phyloP scores from a whole-genome alignment of 2,888 invertebrate species.

The Mimachlamys varia region DNA sequence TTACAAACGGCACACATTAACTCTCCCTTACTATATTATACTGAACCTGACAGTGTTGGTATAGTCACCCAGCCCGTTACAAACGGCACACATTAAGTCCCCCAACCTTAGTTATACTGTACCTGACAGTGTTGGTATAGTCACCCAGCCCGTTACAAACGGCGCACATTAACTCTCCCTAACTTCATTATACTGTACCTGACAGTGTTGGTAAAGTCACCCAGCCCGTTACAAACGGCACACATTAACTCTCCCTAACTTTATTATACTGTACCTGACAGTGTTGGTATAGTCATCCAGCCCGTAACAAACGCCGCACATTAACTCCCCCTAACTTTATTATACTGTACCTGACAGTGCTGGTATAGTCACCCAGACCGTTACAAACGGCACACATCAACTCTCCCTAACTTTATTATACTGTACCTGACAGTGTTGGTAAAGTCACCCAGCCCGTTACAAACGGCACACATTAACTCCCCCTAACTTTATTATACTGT shows the following conservation, averaged over 20 bases:
- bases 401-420: not conserved
- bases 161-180: not conserved
- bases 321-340: not conserved
- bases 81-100: not conserved
- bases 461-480: not conserved
- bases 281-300: not conserved
- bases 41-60: not conserved
- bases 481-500: constrained; percentile 37
- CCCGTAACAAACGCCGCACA: no score
- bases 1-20: no score
- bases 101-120: not conserved
- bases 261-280: not conserved
- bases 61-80: not conserved
- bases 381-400: constrained; percentile 3
- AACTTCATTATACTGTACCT: constrained; percentile 59
- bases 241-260: not conserved
- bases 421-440: not conserved
- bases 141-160: not conserved
- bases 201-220: constrained; percentile 66
- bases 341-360: not conserved
- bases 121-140: not conserved
- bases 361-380: not conserved
- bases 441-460: not conserved
- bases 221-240: constrained; percentile 66
- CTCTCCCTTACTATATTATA: not conserved